phyloP scores from a whole-genome alignment of 1,140 invertebrate species.

The Calliopsis andreniformis region DNA sequence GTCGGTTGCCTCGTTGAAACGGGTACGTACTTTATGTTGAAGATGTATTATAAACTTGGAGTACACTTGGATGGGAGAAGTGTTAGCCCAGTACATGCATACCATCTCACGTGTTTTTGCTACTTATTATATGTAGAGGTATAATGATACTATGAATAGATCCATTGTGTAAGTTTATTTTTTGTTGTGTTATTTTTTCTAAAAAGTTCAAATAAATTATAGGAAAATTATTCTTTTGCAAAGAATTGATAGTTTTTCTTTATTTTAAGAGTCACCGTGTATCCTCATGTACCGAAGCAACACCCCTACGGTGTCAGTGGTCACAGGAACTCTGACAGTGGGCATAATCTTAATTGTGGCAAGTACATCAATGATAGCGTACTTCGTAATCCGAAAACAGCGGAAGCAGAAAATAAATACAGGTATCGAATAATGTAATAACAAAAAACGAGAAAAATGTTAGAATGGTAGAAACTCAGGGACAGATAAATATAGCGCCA shows the following conservation, averaged over 20 bases:
- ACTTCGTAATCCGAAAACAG: constrained; percentile 16
- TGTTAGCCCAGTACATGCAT: too few relatives aligned
- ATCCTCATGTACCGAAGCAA: not conserved
- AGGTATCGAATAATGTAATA: constrained; percentile 33
- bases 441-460: too few relatives aligned
- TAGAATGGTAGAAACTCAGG: not conserved
- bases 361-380: not conserved
- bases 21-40: constrained; percentile 25
- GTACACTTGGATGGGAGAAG: too few relatives aligned
- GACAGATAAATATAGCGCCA: constrained; percentile 20
- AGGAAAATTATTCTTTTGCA: too few relatives aligned
- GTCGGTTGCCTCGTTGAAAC: constrained; percentile 51
- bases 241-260: not conserved
- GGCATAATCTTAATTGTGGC: not conserved
- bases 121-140: too few relatives aligned
- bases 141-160: too few relatives aligned
- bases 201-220: too few relatives aligned
- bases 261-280: constrained; percentile 51
- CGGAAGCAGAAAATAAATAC: not conserved
- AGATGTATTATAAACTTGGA: too few relatives aligned
- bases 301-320: not conserved
- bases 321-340: not conserved
- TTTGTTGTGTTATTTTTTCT: too few relatives aligned
- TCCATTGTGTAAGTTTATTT: too few relatives aligned
- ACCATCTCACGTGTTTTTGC: too few relatives aligned